phyloP scores from a whole-genome alignment of 2,797 vertebrate species.

The Ptychobarbus kaznakovi region DNA sequence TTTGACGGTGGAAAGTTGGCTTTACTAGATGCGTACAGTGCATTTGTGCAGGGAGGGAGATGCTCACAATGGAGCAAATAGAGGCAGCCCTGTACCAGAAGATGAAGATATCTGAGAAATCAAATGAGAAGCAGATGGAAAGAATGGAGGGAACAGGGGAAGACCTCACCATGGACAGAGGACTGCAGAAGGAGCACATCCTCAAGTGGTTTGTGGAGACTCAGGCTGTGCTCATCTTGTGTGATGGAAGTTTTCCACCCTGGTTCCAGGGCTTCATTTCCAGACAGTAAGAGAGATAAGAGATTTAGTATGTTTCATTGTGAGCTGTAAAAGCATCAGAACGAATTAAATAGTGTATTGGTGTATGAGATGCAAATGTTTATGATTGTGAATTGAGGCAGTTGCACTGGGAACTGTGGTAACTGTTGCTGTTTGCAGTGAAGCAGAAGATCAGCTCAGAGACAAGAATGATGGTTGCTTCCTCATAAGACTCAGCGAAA shows the following conservation, averaged over 20 bases:
- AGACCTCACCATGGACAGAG: slow-evolving; percentile 53
- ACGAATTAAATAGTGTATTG: background rate
- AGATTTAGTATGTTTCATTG: background rate
- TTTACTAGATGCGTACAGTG: background rate
- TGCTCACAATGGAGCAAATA: slow-evolving; percentile 59
- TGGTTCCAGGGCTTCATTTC: slow-evolving; percentile 87
- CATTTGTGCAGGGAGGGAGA: background rate
- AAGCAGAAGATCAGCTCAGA: slow-evolving; percentile 81
- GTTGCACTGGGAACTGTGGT: background rate
- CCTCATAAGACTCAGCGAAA: slow-evolving; percentile 84
- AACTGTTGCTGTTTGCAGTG: slow-evolving; percentile 68
- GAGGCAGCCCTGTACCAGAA: slow-evolving; percentile 32
- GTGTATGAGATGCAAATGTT: background rate
- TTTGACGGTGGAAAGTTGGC: background rate
- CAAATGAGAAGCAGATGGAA: slow-evolving; percentile 31
- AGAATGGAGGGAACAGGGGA: background rate
- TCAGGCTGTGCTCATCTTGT: slow-evolving; percentile 72
- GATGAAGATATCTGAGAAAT: slow-evolving; percentile 11
- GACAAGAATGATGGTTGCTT: slow-evolving; percentile 81
- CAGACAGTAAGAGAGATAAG: slow-evolving; percentile 79
- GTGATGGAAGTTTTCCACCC: slow-evolving; percentile 76
- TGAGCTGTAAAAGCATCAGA: background rate
- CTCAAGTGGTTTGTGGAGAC: slow-evolving; percentile 81
- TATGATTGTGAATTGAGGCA: slow-evolving; percentile 10
- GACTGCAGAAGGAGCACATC: slow-evolving; percentile 74